phyloP scores from a whole-genome alignment of 1,140 invertebrate genomes.

The Gryllus bimaculatus region DNA sequence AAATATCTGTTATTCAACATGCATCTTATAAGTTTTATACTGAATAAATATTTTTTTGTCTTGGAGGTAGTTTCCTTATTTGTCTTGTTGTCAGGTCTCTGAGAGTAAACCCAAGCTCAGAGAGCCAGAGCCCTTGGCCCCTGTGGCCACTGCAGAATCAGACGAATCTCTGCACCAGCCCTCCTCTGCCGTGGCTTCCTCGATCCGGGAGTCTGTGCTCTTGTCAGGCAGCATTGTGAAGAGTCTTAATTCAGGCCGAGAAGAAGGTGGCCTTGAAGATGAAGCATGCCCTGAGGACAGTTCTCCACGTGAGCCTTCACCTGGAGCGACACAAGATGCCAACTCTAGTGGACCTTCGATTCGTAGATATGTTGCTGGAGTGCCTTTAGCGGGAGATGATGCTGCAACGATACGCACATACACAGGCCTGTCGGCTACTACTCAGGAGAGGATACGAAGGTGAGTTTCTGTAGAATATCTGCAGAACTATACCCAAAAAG shows the following conservation, averaged over 20 bases:
- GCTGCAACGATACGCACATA: slow-evolving; percentile 38
- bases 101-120: too few species aligned
- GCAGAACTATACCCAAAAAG: too few species aligned
- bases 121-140: neutral
- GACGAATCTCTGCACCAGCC: neutral
- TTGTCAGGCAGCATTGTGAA: slow-evolving; percentile 27
- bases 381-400: slow-evolving; percentile 13
- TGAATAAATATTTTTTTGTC: too few species aligned
- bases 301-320: too few species aligned
- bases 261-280: too few species aligned
- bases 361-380: neutral
- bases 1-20: too few species aligned
- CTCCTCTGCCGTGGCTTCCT: slow-evolving; percentile 22
- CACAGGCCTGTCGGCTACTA: slow-evolving; percentile 45
- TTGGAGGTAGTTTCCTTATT: too few species aligned
- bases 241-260: slow-evolving; percentile 14
- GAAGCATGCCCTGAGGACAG: too few species aligned
- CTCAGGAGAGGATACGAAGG: slow-evolving; percentile 52
- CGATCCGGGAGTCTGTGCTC: slow-evolving; percentile 25
- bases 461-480: slow-evolving; percentile 11
- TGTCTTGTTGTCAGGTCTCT: too few species aligned
- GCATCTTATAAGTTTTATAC: too few species aligned
- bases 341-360: neutral
- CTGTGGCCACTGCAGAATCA: neutral
- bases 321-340: too few species aligned